Evolutionary conservation across 2,888 invertebrate species (phyloP).

Genomic region (Andrena minutula): DNA sequence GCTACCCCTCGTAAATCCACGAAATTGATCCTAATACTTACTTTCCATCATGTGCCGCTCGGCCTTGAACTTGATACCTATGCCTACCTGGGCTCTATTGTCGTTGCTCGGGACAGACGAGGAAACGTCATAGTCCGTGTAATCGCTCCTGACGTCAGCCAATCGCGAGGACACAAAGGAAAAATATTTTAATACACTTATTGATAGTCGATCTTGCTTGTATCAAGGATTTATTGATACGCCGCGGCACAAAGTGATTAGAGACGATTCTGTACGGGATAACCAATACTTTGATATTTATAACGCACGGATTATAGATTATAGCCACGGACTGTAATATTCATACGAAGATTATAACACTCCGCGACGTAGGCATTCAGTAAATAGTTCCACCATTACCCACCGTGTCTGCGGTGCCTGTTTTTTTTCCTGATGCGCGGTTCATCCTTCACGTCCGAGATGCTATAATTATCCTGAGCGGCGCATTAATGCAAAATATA

Average conservation of each 20-base stretch:
- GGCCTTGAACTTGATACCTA: conserved; percentile 56
- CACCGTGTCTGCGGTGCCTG: too few species aligned
- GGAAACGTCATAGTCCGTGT: conserved; percentile 38
- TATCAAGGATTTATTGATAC: conserved; percentile 23
- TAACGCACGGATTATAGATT: neutral
- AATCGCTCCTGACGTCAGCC: conserved; percentile 49
- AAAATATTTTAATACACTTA: conserved; percentile 20
- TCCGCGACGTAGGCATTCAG: too few species aligned
- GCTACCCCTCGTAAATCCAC: conserved; percentile 43
- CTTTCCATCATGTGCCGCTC: conserved; percentile 8
- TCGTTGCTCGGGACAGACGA: neutral
- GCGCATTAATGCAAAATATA: too few species aligned
- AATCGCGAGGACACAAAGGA: conserved; percentile 2
- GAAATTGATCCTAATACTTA: conserved; percentile 41
- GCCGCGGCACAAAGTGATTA: neutral
- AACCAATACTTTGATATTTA: neutral
- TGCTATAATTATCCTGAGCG: too few species aligned
- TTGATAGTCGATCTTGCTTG: neutral
- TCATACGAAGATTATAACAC: too few species aligned
- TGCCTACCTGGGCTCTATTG: conserved; percentile 45
- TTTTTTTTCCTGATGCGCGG: too few species aligned
- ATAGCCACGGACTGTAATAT: too few species aligned
- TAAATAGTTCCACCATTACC: too few species aligned
- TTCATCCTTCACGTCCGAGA: too few species aligned
- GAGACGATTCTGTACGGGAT: neutral